Evolutionary conservation across 2,797 vertebrate species (phyloP).

Genomic region (Coreius guichenoti): DNA sequence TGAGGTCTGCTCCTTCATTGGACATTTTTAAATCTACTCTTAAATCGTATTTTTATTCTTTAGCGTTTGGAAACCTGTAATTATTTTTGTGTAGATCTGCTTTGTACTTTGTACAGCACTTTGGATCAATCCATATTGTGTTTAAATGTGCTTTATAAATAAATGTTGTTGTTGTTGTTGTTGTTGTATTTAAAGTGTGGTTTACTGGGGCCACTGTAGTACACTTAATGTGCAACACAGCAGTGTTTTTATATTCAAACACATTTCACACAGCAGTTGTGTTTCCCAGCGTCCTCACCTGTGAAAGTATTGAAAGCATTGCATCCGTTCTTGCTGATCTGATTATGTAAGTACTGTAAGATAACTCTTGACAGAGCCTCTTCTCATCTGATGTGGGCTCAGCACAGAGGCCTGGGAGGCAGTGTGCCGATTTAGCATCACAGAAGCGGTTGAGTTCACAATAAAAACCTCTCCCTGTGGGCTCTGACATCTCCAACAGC

Average conservation of each 20-base stretch:
- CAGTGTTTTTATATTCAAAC: neutral
- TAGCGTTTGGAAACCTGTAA: too few relatives aligned
- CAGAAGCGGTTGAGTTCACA: constrained; percentile 43
- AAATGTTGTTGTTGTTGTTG: too few relatives aligned
- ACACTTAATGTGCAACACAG: neutral
- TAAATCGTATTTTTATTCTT: too few relatives aligned
- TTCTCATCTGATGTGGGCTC: constrained; percentile 45
- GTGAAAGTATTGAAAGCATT: constrained; percentile 24
- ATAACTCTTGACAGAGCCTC: constrained; percentile 43
- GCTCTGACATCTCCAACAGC: constrained; percentile 49
- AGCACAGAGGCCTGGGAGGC: constrained; percentile 47
- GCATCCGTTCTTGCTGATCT: constrained; percentile 28
- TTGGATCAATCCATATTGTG: too few relatives aligned
- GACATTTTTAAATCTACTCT: too few relatives aligned
- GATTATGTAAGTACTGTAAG: constrained; percentile 53
- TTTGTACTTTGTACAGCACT: too few relatives aligned
- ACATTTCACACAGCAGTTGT: neutral
- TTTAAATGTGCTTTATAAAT: too few relatives aligned
- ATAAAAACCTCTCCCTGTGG: constrained; percentile 49
- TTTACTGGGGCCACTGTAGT: neutral
- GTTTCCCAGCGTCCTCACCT: constrained; percentile 13
- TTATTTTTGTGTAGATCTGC: too few relatives aligned
- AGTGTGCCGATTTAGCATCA: constrained; percentile 15
- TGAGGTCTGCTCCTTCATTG: too few relatives aligned
- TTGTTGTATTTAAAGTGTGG: too few relatives aligned